Conservation (phyloP, 35 echinoderm and acorn worm species). For the Strongylocentrotus purpuratus region DNA sequence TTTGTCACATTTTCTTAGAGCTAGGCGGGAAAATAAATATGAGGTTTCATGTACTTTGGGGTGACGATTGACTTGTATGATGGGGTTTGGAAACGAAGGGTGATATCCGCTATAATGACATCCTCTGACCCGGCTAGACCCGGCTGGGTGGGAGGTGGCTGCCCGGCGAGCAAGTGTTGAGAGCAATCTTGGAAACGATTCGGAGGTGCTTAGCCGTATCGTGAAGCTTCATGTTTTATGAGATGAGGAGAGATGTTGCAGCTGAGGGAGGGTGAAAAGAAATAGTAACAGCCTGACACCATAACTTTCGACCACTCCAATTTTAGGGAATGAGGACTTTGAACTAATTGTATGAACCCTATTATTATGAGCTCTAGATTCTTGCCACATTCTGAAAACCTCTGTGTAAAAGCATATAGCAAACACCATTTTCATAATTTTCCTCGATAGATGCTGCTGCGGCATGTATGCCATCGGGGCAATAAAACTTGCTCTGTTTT, state of each 20-base stretch:
- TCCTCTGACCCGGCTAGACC: background rate
- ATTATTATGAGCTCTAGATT: too few species aligned
- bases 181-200: constrained; percentile 40
- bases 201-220: constrained; percentile 25
- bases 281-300: background rate
- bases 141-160: background rate
- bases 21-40: constrained; percentile 24
- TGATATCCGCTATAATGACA: constrained; percentile 16
- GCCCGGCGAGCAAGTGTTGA: background rate
- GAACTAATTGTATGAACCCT: too few species aligned
- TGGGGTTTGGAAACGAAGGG: background rate
- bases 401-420: too few species aligned
- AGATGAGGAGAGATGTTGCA: background rate
- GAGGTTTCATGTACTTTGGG: constrained; percentile 45
- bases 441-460: too few species aligned
- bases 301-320: too few species aligned
- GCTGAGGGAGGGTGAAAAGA: background rate
- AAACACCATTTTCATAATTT: too few species aligned
- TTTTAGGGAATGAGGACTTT: too few species aligned
- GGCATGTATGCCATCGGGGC: too few species aligned
- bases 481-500: too few species aligned
- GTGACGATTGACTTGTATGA: background rate
- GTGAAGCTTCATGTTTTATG: background rate
- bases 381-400: too few species aligned
- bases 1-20: constrained; percentile 19